A percentile compares a stretch with the other conserved stretches of the same genome.
phyloP scores from a whole-genome alignment of 2,888 invertebrate genomes.

The Pandemis corylana region DNA sequence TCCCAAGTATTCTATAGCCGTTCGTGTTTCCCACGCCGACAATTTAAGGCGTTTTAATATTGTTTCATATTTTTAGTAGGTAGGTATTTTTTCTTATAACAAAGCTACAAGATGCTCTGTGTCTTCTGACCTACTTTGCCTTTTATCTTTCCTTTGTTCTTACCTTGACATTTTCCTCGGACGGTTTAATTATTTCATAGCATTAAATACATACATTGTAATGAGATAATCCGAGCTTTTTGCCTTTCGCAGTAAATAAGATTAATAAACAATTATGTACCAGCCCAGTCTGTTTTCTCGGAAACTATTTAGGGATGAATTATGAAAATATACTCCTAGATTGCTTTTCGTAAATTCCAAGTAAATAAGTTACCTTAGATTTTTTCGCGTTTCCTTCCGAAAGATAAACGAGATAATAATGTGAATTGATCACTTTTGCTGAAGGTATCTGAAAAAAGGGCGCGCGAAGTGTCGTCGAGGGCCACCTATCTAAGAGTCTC shows the following conservation, averaged over 20 bases:
- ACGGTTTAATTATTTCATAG: slow-evolving; percentile 30
- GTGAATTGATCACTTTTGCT: slow-evolving; percentile 25
- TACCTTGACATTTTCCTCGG: slow-evolving; percentile 25
- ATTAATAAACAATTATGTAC: neutral
- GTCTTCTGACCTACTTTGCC: slow-evolving; percentile 37
- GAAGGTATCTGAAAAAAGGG: slow-evolving; percentile 25
- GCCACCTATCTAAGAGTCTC: neutral
- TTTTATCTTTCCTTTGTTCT: slow-evolving; percentile 37
- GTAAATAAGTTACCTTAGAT: neutral
- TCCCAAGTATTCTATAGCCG: slow-evolving; percentile 13
- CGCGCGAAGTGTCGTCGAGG: slow-evolving; percentile 12
- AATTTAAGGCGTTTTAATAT: slow-evolving; percentile 20
- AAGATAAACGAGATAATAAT: slow-evolving; percentile 36
- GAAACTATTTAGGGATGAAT: neutral
- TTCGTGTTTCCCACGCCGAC: slow-evolving; percentile 10
- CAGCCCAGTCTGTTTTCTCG: neutral
- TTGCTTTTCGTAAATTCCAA: neutral
- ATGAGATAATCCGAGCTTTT: neutral
- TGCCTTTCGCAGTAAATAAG: neutral
- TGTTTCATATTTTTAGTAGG: slow-evolving; percentile 27
- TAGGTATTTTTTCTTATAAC: slow-evolving; percentile 13
- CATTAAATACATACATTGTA: slow-evolving; percentile 7
- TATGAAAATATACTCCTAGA: neutral
- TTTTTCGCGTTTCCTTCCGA: slow-evolving; percentile 10
- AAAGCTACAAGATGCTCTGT: slow-evolving; percentile 25